Conservation (phyloP, 92 coral and sea anemone genomes). For the Anthopleura xanthogrammica region DNA sequence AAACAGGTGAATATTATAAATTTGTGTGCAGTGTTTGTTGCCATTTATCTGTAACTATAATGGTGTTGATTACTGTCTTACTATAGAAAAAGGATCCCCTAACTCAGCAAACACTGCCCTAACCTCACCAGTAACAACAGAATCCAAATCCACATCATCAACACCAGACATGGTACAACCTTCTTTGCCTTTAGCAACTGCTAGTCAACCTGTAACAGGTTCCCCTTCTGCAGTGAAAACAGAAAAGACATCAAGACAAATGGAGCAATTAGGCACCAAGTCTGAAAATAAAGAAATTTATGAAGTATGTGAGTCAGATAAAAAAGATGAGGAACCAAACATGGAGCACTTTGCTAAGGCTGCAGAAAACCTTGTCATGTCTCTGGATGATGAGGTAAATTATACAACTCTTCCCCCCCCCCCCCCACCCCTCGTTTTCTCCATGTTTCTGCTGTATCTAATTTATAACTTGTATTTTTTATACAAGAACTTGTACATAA, state of each 20-base stretch:
- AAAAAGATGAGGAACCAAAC: slow-evolving; percentile 69
- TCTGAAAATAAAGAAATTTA: background rate
- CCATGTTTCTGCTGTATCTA: too few species aligned
- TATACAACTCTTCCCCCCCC: background rate
- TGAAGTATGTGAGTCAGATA: slow-evolving; percentile 11
- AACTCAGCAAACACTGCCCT: slow-evolving; percentile 15
- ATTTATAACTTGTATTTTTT: too few species aligned
- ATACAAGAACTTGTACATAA: too few species aligned
- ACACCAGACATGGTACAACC: slow-evolving; percentile 8
- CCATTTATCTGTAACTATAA: background rate
- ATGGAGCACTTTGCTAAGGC: slow-evolving; percentile 90
- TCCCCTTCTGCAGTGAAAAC: slow-evolving; percentile 9
- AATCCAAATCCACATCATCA: slow-evolving; percentile 24
- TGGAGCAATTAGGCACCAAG: background rate
- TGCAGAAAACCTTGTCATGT: slow-evolving; percentile 89
- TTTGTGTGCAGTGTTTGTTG: background rate
- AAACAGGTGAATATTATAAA: slow-evolving; percentile 13
- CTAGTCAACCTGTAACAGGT: slow-evolving; percentile 7
- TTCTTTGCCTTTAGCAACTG: slow-evolving; percentile 22
- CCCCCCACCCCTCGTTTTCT: too few species aligned
- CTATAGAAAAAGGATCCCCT: slow-evolving; percentile 33
- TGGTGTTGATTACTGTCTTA: too few species aligned
- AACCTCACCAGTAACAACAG: slow-evolving; percentile 6
- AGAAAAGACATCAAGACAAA: slow-evolving; percentile 13
- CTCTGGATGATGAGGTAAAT: slow-evolving; percentile 86